phyloP scores from a whole-genome alignment of 2,797 vertebrate species.

The Acomys russatus region DNA sequence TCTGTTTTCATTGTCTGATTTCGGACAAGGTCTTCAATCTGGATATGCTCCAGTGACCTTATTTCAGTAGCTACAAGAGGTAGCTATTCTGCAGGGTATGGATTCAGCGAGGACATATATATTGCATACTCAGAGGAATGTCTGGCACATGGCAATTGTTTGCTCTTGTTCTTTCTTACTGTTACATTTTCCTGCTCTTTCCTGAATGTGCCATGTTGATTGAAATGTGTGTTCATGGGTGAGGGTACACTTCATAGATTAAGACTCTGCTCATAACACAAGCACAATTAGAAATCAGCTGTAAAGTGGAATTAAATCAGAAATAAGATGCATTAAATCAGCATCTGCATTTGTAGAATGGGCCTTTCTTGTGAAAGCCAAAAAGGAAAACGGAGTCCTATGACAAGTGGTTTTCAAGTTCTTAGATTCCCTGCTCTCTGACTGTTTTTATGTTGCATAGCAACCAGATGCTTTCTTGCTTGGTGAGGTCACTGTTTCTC shows the following conservation, averaged over 20 bases:
- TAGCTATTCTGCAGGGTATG: neutral
- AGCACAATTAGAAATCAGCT: neutral
- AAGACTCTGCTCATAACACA: neutral
- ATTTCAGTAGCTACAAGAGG: neutral
- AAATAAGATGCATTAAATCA: neutral
- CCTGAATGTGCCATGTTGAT: neutral
- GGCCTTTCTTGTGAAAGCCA: neutral
- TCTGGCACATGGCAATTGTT: neutral
- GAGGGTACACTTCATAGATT: neutral
- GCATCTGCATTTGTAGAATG: neutral
- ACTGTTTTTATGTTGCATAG: neutral
- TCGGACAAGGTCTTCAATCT: neutral
- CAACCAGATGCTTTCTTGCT: neutral
- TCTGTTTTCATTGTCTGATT: neutral
- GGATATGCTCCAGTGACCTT: neutral
- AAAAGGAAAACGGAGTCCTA: neutral
- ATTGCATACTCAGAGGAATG: neutral
- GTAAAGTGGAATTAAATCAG: conserved; percentile 40
- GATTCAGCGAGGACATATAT: neutral
- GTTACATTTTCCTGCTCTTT: neutral
- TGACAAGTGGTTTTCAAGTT: neutral
- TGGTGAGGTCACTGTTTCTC: neutral
- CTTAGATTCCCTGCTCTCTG: neutral
- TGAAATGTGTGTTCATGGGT: neutral
- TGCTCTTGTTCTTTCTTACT: neutral